Evolutionary conservation across 2,888 invertebrate species (phyloP).

Genomic region (Eristalis tenax): DNA sequence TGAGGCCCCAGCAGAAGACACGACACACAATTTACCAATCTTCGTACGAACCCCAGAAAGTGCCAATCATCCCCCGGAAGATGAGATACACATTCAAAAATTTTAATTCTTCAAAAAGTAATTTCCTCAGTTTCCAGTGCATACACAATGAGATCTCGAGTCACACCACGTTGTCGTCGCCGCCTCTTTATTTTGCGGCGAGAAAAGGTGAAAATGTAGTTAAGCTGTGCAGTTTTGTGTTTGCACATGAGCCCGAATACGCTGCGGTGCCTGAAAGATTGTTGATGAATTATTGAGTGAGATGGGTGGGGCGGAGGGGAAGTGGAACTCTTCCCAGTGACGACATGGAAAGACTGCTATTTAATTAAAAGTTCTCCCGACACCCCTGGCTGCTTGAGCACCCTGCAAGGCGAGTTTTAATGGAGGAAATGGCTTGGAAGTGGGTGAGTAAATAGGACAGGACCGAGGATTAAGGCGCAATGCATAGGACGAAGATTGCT

Average conservation of each 20-base stretch:
- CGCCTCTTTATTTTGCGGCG: neutral
- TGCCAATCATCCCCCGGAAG: neutral
- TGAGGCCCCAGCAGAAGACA: neutral
- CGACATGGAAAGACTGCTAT: neutral
- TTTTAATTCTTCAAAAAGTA: constrained; percentile 17
- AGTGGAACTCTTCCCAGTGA: neutral
- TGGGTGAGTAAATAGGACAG: neutral
- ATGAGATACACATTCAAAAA: neutral
- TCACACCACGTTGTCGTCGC: neutral
- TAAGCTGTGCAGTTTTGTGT: neutral
- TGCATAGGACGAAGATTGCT: no score
- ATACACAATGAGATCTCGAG: neutral
- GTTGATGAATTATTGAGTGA: neutral
- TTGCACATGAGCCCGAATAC: neutral
- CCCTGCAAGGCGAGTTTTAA: neutral
- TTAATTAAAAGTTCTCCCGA: constrained; percentile 1
- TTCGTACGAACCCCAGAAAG: neutral
- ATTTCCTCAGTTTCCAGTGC: constrained; percentile 3
- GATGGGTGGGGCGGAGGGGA: neutral
- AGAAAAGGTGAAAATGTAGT: neutral
- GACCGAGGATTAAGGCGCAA: no score
- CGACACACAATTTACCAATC: neutral
- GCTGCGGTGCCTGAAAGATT: neutral
- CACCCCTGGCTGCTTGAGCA: neutral
- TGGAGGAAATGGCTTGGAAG: neutral